Conservation (phyloP, 64 coral and sea anemone species). For the Stichodactyla mertensii region DNA sequence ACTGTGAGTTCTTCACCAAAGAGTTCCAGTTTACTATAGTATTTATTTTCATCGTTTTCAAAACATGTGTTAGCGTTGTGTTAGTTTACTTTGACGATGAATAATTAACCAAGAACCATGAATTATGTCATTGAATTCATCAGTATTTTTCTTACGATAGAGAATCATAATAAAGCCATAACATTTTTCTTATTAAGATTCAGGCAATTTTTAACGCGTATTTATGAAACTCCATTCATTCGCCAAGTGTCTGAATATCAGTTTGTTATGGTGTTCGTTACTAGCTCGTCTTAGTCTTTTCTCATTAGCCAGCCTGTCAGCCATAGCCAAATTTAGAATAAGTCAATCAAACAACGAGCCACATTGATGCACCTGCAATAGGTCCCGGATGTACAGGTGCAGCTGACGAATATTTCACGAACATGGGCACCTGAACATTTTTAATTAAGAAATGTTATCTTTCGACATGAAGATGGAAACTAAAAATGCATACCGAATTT, state of each 20-base stretch:
- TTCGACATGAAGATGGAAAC: neutral
- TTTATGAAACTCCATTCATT: neutral
- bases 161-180: neutral
- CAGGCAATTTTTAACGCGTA: neutral
- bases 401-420: neutral
- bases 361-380: conserved; percentile 27
- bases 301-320: neutral
- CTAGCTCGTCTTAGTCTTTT: neutral
- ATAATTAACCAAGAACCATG: conserved; percentile 8
- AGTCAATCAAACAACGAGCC: conserved; percentile 8
- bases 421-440: conserved; percentile 20
- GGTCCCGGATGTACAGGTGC: conserved; percentile 39
- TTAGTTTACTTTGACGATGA: conserved; percentile 16
- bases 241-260: neutral
- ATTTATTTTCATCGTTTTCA: conserved; percentile 12
- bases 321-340: neutral
- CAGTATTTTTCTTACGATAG: conserved; percentile 1
- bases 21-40: neutral
- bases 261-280: neutral
- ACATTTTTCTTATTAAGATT: neutral
- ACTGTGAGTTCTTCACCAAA: neutral
- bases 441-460: conserved; percentile 33
- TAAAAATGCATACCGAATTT: conserved; percentile 8
- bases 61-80: conserved; percentile 6
- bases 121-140: conserved; percentile 12